Evolutionary conservation across 2,888 invertebrate species (phyloP), one percentile per base, ranked within the genome.

Genomic region (Phortica okadai): DNA sequence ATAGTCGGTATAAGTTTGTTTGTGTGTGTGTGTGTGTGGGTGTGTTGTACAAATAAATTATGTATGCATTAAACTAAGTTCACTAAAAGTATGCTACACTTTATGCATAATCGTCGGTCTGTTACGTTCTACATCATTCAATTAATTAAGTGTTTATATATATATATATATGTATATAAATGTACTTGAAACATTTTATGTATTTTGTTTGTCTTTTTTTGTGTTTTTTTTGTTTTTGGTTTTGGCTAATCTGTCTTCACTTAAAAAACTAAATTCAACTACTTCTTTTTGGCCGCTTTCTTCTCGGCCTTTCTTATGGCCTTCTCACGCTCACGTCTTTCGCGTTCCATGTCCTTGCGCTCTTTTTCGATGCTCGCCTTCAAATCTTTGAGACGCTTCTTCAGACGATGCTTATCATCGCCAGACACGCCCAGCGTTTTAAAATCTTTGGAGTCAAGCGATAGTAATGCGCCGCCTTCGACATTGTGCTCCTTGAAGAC

Each of bases 401-500:
- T 97, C 89, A 97, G 93, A 82, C 95, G 94, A 80, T 94, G 94
- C 90, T 97, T 97, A 91, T 97, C 97, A 78, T 96, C 96, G 56
- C 94, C 94, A 74, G 93, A 93, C 70, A 97, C 94, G 67, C 96
- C 96, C 67, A 97, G 93, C 81, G 95, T 94, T 93, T 99, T 99
- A 81, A 99, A 94, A 92, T 97, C 98, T 77, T 96, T 95, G 0
- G 98, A 97, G 90, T 98, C 98, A 75, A 99, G 93, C 80, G 96
- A 95, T 67, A 99, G 92, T 76, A 99, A 93, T 74, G 96, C 95
- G 44, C 92, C 92, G 25, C 99, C 99, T 91, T 96, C 97, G 74
- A 99, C 96, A 89, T 96, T 96, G 85, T 97, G 95, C 86, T 97
- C 96, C 74, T 96, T 94, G 91, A 98, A 97, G 86, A 96, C 96